Base-by-base conservation (phyloP, 1,140 invertebrate genomes). In the Akabosia matsudoensis region DNA sequence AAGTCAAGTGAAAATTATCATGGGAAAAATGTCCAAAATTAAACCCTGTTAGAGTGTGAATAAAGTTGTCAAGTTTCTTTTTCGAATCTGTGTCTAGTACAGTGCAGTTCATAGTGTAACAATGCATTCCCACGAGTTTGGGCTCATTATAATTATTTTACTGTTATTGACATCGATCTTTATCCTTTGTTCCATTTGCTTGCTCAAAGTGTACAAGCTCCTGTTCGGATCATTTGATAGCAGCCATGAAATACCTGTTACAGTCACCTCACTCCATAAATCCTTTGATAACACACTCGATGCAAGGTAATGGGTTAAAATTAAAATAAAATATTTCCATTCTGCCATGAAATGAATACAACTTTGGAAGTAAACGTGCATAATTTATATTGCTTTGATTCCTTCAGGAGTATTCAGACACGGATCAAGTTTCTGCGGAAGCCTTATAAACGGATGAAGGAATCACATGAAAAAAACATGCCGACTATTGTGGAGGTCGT, bases 391-490 rank as follows among this genome's bases (percentile, higher is more conserved):
- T 13, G 7, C 18, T 10, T 67, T 67, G 4, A 10, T 30, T 67
- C 7, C 31, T 4, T 2, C 61, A 67, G 61, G 22, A 31, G 26
- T 2, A 67, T 67, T 67, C 61, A 67, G 28, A 67, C 61, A 13
- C 22, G 61, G 30, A 67, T 67, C 10, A 67, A 67, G n/a, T 67
- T 30, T 31, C 61, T 67, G 1, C 24, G 61, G 4, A 67, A 67
- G 61, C 61, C 61, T 13, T 67, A 67, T 30, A 67, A 67, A 31
- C 28, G 22, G 61, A 67, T 67, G 61, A 67, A 67, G 61, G 61
- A 67, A 30, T 67, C 61, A 13, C 61, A 67, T 67, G 61, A 7
- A 13, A 67, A n/a, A 30, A 67, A 67, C 22, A 67, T 67, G 61
- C 61, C 61, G n/a, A 10, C 61, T 7, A 67, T 67, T 30, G 30